Conservation (phyloP, 2,888 invertebrate genomes). For the Rhopalosiphum nymphaeae region DNA sequence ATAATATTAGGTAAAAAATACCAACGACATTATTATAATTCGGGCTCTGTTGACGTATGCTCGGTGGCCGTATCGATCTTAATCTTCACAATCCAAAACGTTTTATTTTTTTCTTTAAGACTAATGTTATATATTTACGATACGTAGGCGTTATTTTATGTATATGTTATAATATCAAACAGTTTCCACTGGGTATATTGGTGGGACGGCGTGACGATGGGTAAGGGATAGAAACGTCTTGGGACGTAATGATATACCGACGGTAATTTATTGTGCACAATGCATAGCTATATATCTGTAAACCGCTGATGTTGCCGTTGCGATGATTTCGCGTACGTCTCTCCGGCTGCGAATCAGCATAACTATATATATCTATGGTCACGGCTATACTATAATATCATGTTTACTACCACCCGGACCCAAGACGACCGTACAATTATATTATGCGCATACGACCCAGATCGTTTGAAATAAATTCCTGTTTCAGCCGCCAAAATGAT, state of each 20-base stretch:
- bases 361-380: not conserved
- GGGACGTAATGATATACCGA: slow-evolving; percentile 9
- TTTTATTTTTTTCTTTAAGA: not conserved
- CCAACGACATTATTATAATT: not conserved
- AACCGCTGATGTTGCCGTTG: slow-evolving; percentile 24
- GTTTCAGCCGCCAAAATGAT: not conserved
- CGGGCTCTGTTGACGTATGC: not conserved
- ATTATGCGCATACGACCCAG: slow-evolving; percentile 2
- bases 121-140: not conserved
- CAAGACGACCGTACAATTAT: not conserved
- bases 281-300: not conserved
- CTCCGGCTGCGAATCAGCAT: not conserved
- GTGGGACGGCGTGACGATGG: not conserved
- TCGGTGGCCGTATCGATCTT: not conserved
- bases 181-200: not conserved
- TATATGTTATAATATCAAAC: not conserved
- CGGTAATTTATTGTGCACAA: slow-evolving; percentile 28
- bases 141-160: not conserved
- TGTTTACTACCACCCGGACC: not conserved
- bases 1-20: not conserved
- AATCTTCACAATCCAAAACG: not conserved
- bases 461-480: not conserved
- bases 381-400: not conserved
- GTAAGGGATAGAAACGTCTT: slow-evolving; percentile 41
- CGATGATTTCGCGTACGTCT: not conserved